These are phyloP conservation scores for Drosophila yakuba DNA, from an alignment of 1,140 invertebrate genomes.

Conservation along the genomic window DNA sequence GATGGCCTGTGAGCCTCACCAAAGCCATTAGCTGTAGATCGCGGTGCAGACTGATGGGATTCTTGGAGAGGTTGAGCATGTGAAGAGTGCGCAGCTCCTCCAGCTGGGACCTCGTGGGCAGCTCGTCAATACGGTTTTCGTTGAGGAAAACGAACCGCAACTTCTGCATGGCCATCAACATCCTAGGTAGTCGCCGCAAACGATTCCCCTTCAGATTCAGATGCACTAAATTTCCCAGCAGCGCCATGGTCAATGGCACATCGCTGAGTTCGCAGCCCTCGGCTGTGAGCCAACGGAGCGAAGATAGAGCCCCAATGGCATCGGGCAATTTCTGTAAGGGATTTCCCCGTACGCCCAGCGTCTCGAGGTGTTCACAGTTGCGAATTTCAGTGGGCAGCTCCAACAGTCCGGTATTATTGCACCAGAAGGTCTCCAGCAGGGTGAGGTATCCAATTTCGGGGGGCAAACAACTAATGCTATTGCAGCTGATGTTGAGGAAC, in stretches of 20 bases:
- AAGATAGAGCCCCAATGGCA: conserved; percentile 85
- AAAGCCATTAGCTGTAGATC: conserved; percentile 51
- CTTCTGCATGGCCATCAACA: conserved; percentile 85
- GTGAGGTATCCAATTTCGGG: conserved; percentile 89
- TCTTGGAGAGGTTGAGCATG: conserved; percentile 85
- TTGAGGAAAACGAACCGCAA: conserved; percentile 86
- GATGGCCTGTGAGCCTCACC: conserved; percentile 12
- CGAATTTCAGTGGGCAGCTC: conserved; percentile 89
- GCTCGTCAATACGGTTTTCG: conserved; percentile 85
- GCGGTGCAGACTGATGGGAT: conserved; percentile 84
- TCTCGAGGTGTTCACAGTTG: conserved; percentile 90
- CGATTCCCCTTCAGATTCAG: conserved; percentile 86
- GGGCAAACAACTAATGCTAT: conserved; percentile 90
- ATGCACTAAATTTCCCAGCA: conserved; percentile 86
- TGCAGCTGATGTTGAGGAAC: conserved; percentile 93
- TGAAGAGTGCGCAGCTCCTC: conserved; percentile 81
- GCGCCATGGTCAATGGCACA: conserved; percentile 85
- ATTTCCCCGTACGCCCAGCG: conserved; percentile 88
- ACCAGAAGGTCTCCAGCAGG: conserved; percentile 91
- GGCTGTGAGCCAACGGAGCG: conserved; percentile 87
- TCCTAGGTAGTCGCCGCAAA: conserved; percentile 85
- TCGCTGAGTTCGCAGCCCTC: conserved; percentile 86
- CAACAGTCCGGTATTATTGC: conserved; percentile 87
- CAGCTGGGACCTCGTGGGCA: conserved; percentile 72
- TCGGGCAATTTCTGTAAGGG: conserved; percentile 86